Evolutionary conservation across 2,797 vertebrate genomes (phyloP).

Genomic region (Salarias fasciatus): DNA sequence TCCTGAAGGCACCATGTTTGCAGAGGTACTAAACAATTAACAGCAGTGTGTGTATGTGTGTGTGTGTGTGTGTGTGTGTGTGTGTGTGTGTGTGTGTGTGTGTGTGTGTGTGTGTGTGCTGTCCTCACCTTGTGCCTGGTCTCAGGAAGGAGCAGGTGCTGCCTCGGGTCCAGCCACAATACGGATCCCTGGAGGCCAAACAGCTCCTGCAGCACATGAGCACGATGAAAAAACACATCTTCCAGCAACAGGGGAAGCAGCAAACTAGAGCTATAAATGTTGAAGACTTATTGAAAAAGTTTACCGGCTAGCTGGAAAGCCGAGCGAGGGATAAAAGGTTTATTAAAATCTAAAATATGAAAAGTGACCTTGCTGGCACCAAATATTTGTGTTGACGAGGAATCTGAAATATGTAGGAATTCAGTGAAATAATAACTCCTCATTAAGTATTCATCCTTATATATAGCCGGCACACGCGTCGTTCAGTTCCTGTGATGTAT

Average conservation of each 20-base stretch:
- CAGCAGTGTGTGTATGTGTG: too few relatives aligned
- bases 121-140: slow-evolving; percentile 88
- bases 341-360: slow-evolving; percentile 7
- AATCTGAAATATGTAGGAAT: slow-evolving; percentile 5
- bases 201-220: slow-evolving; percentile 85
- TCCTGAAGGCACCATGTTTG: too few relatives aligned
- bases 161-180: slow-evolving; percentile 94
- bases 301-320: background rate
- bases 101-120: slow-evolving; percentile 11
- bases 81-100: too few relatives aligned
- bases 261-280: slow-evolving; percentile 26
- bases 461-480: slow-evolving; percentile 14
- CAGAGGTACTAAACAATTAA: too few relatives aligned
- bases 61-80: too few relatives aligned
- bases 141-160: slow-evolving; percentile 93
- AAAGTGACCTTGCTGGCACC: background rate
- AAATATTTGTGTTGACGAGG: background rate
- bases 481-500: background rate
- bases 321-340: background rate
- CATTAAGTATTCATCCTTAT: slow-evolving; percentile 12
- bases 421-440: slow-evolving; percentile 14
- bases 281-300: slow-evolving; percentile 1
- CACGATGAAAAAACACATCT: slow-evolving; percentile 12
- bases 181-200: slow-evolving; percentile 92
- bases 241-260: too few relatives aligned